Conservation (phyloP, 2,797 vertebrate genomes). For the Xenopus petersii region DNA sequence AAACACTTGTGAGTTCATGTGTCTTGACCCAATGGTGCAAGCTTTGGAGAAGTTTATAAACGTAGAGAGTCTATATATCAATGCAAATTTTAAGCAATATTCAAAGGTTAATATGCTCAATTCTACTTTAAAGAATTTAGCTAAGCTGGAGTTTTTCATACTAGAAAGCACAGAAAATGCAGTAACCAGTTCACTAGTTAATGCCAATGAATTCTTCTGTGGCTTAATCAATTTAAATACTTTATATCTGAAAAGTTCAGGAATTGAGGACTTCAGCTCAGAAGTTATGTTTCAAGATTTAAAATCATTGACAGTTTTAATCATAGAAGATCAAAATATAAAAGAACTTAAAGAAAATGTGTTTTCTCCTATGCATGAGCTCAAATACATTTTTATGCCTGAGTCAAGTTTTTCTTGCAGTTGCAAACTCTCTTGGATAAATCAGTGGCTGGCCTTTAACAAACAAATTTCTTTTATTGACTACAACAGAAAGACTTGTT, state of each 20-base stretch:
- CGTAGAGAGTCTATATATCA: slow-evolving; percentile 19
- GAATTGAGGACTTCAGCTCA: slow-evolving; percentile 10
- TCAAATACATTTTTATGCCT: slow-evolving; percentile 26
- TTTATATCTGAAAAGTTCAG: slow-evolving; percentile 27
- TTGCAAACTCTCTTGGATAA: slow-evolving; percentile 14
- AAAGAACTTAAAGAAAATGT: neutral
- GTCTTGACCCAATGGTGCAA: neutral
- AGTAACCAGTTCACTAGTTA: neutral
- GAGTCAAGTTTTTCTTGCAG: slow-evolving; percentile 13
- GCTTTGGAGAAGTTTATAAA: slow-evolving; percentile 18
- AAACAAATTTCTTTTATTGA: slow-evolving; percentile 9
- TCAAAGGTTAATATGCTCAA: neutral
- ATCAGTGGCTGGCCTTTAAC: slow-evolving; percentile 8
- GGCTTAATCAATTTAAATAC: slow-evolving; percentile 13
- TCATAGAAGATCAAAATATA: slow-evolving; percentile 24
- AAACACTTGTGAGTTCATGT: neutral
- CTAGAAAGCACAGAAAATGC: neutral
- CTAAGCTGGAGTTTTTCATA: slow-evolving; percentile 23
- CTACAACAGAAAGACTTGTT: slow-evolving; percentile 5
- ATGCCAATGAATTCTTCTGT: slow-evolving; percentile 4
- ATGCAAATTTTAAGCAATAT: neutral
- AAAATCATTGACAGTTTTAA: neutral
- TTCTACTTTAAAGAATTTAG: neutral
- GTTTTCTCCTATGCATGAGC: slow-evolving; percentile 3
- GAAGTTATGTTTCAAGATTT: slow-evolving; percentile 16